Conservation (phyloP, 2,888 invertebrate genomes). For the Syritta pipiens region DNA sequence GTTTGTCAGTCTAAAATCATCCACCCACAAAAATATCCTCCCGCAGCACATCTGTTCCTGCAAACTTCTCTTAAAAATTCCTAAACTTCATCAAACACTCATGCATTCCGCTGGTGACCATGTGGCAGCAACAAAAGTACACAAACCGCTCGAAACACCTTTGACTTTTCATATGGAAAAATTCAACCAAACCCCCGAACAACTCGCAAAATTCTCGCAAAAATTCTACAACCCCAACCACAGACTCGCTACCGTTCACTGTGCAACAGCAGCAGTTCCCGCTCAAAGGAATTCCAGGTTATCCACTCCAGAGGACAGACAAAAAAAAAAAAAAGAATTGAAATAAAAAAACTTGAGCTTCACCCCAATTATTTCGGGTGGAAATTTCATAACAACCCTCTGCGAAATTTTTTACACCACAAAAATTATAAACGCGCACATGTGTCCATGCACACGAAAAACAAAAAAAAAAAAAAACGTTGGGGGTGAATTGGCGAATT, state of each 20-base stretch:
- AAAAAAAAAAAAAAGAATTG: neutral
- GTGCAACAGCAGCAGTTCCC: slow-evolving; percentile 29
- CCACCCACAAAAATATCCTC: too few species aligned
- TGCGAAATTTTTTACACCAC: slow-evolving; percentile 42
- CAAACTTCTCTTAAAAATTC: neutral
- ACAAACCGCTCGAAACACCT: slow-evolving; percentile 53
- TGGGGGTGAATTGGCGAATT: too few species aligned
- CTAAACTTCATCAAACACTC: slow-evolving; percentile 41
- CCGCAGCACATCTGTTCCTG: neutral
- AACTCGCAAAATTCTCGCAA: neutral
- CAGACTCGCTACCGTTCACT: neutral
- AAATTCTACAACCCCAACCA: slow-evolving; percentile 16
- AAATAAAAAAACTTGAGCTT: slow-evolving; percentile 9
- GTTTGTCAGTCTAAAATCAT: too few species aligned
- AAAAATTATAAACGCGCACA: slow-evolving; percentile 54
- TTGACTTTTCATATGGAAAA: slow-evolving; percentile 59
- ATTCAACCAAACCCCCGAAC: slow-evolving; percentile 12
- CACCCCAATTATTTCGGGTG: slow-evolving; percentile 55
- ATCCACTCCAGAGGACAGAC: slow-evolving; percentile 18
- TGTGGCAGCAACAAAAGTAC: slow-evolving; percentile 30
- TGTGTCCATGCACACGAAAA: slow-evolving; percentile 1
- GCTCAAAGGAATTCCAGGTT: slow-evolving; percentile 59
- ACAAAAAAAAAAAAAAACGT: too few species aligned
- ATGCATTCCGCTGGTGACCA: slow-evolving; percentile 25
- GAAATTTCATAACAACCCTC: slow-evolving; percentile 48